Evolutionary conservation across 2,113 vertebrate genomes (phyloP).

Genomic region (Tretioscincus oriximinensis): DNA sequence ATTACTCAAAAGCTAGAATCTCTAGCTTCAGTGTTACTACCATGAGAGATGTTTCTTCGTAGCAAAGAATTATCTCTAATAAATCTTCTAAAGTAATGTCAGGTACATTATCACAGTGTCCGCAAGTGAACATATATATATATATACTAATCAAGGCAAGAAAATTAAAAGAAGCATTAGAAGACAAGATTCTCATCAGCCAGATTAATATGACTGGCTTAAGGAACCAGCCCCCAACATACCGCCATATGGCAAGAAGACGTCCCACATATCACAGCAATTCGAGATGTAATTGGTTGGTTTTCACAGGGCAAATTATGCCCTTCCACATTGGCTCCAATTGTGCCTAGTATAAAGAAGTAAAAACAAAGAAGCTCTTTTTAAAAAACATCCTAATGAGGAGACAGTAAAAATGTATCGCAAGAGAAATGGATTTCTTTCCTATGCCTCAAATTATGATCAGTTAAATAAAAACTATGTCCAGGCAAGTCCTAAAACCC

Average conservation of each 20-base stretch:
- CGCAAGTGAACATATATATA: not conserved
- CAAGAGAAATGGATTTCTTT: not conserved
- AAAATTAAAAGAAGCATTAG: not conserved
- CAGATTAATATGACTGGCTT: constrained; percentile 6
- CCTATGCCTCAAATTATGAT: not conserved
- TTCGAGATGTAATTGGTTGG: constrained; percentile 83
- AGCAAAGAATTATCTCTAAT: constrained; percentile 65
- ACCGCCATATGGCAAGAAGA: constrained; percentile 98
- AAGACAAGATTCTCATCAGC: constrained; percentile 43
- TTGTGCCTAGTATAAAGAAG: constrained; percentile 80
- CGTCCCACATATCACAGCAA: constrained; percentile 95
- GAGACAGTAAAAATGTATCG: not conserved
- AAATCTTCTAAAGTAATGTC: constrained; percentile 56
- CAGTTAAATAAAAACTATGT: not conserved
- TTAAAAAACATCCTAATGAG: not conserved
- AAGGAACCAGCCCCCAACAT: constrained; percentile 55
- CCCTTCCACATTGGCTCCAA: constrained; percentile 89
- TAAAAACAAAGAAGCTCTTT: constrained; percentile 16
- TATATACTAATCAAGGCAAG: not conserved
- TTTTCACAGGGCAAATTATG: constrained; percentile 83
- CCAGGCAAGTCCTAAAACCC: no score
- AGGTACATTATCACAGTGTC: constrained; percentile 38
- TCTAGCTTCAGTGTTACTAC: constrained; percentile 59
- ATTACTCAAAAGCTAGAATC: constrained; percentile 42
- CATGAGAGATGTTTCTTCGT: constrained; percentile 55